These are phyloP conservation scores for Gallinago solitaria DNA, from an alignment of 2,797 vertebrate genomes.

Conservation along the genomic window DNA sequence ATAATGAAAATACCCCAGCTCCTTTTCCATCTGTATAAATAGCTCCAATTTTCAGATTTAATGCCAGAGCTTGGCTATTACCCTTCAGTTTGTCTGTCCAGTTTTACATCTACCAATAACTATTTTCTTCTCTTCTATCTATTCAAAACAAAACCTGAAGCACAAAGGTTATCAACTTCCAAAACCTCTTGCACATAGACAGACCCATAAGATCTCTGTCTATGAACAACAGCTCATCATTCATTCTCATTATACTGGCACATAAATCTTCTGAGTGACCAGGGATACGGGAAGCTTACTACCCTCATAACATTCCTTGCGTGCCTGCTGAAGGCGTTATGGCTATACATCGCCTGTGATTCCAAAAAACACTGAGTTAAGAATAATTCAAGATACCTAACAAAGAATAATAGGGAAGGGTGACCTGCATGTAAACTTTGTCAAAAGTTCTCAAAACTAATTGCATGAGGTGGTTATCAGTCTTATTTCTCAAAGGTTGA, in stretches of 20 bases:
- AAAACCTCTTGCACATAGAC: background rate
- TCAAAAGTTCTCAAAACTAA: background rate
- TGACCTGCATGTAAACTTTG: background rate
- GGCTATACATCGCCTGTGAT: background rate
- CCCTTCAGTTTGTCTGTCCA: background rate
- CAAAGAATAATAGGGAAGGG: background rate
- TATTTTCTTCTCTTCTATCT: background rate
- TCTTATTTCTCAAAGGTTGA: background rate
- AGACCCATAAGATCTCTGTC: background rate
- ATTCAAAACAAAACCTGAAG: slow-evolving; percentile 22
- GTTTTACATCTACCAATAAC: background rate
- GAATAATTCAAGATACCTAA: background rate
- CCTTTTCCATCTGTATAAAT: slow-evolving; percentile 15
- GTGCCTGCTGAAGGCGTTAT: background rate
- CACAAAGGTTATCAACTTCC: slow-evolving; percentile 16
- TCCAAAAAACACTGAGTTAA: background rate
- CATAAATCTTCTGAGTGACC: slow-evolving; percentile 33
- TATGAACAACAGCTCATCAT: slow-evolving; percentile 14
- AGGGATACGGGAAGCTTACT: background rate
- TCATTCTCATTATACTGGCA: slow-evolving; percentile 32
- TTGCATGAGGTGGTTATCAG: background rate
- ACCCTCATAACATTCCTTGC: slow-evolving; percentile 35
- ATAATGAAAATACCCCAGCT: background rate
- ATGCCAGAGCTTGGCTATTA: background rate
- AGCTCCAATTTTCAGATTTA: background rate